A percentile compares a stretch with the other conserved stretches of the same genome.
These are phyloP conservation scores for Heterodera filipjevi DNA, from an alignment of 2,888 invertebrate species.

Conservation along the genomic window DNA sequence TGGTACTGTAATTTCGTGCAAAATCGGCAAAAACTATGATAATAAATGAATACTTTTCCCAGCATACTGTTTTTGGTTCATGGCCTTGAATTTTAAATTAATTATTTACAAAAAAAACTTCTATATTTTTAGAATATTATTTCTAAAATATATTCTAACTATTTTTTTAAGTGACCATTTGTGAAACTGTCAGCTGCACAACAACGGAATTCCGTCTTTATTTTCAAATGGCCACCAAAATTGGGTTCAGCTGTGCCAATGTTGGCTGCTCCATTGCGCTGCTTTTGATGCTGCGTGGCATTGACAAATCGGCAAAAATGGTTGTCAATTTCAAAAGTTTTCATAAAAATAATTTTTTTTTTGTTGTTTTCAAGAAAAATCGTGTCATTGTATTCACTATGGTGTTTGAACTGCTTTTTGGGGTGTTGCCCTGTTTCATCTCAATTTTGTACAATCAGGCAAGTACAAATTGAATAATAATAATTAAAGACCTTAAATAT, in stretches of 20 bases:
- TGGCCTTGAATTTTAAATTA: neutral
- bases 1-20: neutral
- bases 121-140: neutral
- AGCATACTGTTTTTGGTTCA: neutral
- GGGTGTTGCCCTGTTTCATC: constrained; percentile 14
- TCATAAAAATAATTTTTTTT: neutral
- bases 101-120: neutral
- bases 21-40: neutral
- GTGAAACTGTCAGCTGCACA: constrained; percentile 26
- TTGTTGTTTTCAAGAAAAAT: constrained; percentile 18
- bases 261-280: constrained; percentile 17
- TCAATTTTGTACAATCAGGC: constrained; percentile 25
- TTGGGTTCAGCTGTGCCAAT: constrained; percentile 21
- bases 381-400: constrained; percentile 22
- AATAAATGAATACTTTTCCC: too few relatives aligned
- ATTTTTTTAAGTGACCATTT: neutral
- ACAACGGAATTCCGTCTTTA: constrained; percentile 20
- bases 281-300: neutral
- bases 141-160: neutral
- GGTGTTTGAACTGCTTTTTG: constrained; percentile 18
- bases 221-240: constrained; percentile 15
- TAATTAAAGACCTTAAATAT: too few relatives aligned
- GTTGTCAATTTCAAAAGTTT: neutral
- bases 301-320: constrained; percentile 4
- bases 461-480: neutral